These are phyloP conservation scores for Drosophila serrata DNA, from an alignment of 1,140 invertebrate genomes.

Conservation along the genomic window DNA sequence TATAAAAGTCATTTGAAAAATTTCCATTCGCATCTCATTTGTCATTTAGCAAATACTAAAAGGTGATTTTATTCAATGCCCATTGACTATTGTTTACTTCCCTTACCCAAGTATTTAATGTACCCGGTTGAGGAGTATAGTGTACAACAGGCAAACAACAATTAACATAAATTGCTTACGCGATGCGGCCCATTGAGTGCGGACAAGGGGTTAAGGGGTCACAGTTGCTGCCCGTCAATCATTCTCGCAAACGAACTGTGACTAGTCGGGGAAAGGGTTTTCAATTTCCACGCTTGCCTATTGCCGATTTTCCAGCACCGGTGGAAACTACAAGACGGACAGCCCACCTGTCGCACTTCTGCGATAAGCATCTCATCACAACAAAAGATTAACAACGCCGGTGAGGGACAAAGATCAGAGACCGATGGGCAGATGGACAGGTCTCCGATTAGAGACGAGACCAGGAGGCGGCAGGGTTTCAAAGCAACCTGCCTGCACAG, in stretches of 20 bases:
- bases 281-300: constrained; percentile 26
- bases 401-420: constrained; percentile 26
- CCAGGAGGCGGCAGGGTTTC: background rate
- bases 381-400: constrained; percentile 75
- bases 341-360: constrained; percentile 65
- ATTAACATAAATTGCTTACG: constrained; percentile 77
- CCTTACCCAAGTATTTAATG: background rate
- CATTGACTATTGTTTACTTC: background rate
- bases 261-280: constrained; percentile 41
- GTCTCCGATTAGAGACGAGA: no score
- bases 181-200: constrained; percentile 64
- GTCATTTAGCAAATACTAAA: constrained; percentile 1
- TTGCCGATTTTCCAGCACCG: constrained; percentile 18
- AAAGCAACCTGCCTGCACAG: constrained; percentile 29
- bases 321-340: constrained; percentile 31
- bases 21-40: constrained; percentile 5
- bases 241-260: constrained; percentile 64
- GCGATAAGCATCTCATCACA: constrained; percentile 71
- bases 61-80: background rate
- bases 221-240: constrained; percentile 62
- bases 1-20: background rate
- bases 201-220: constrained; percentile 50
- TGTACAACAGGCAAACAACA: constrained; percentile 35
- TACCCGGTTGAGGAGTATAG: constrained; percentile 2
- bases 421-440: no score